Percentiles rank a stretch among this genome's conserved stretches.
Evolutionary conservation across 2,113 vertebrate genomes (phyloP).

Genomic region (Channa maculata): DNA sequence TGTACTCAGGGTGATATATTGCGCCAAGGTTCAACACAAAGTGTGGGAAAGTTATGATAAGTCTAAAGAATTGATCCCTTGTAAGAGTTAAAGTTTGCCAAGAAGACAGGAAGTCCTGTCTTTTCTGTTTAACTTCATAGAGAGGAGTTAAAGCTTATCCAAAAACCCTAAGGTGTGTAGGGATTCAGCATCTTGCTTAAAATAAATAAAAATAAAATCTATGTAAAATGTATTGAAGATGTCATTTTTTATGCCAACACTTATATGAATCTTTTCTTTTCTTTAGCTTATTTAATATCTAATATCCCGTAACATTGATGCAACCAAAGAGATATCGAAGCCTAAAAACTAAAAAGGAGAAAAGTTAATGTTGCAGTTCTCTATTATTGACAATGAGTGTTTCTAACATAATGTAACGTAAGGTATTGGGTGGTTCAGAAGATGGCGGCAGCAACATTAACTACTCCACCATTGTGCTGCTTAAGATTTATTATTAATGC

Average conservation of each 20-base stretch:
- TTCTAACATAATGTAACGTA: too few species aligned
- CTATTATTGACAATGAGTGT: too few species aligned
- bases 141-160: conserved; percentile 19
- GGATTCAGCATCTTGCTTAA: neutral
- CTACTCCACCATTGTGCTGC: too few species aligned
- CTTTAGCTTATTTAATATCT: too few species aligned
- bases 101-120: conserved; percentile 26
- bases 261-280: too few species aligned
- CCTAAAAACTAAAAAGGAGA: too few species aligned
- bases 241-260: neutral
- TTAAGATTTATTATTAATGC: too few species aligned
- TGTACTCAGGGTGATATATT: neutral
- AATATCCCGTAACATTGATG: too few species aligned
- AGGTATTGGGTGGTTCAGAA: too few species aligned
- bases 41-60: conserved; percentile 8
- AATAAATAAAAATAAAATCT: neutral
- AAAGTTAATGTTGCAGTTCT: too few species aligned
- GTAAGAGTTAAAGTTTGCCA: neutral
- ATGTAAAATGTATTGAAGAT: neutral
- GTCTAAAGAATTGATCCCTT: neutral
- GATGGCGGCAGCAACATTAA: too few species aligned
- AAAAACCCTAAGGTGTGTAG: neutral
- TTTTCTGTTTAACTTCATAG: conserved; percentile 1
- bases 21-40: neutral
- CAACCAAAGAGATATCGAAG: too few species aligned